Base-by-base conservation (phyloP, 1,140 invertebrate genomes). In the Venturia canescens region DNA sequence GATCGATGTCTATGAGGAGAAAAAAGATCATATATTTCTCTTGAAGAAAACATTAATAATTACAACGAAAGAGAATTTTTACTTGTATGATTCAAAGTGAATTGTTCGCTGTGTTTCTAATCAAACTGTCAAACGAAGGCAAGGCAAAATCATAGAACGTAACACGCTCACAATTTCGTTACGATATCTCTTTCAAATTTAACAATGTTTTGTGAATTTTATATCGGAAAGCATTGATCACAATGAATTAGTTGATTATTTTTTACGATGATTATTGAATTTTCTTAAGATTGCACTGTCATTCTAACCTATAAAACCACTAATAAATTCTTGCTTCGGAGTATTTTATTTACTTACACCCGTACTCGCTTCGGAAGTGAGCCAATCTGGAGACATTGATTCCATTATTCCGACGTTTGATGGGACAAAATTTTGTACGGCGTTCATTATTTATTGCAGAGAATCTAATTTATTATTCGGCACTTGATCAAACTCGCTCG, bases 1-100 rank as follows among this genome's bases (percentile, higher is more conserved):
- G 84, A 99, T 98, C 9, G 99, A 96, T 5, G 97, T 97, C 95
- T 96, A 83, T 72, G 93, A 93, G 82, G 83, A 84, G 83, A 86
- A 57, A 70, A 50, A 81, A 18, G 2, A 57, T n/a, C 21, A 3
- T n/a, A 57, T n/a, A 18, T 57, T 57, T 5, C 21, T 57, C 7
- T 79, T 34, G 50, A 69, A 74, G 48, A 44, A 34, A 72, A 70
- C 34, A 70, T 21, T 60, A 83, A 60, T 66, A 63, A 82, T 18
- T n/a, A 13, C 0, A n/a, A 57, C 0, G 9, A 57, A 21, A 57
- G 21, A 57, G 0, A n/a, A 57, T n/a, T 57, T 53, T 11, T 11
- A 3, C n/a, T 3, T 29, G 7, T 7, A 50, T n/a, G 71, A 13
- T 53, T 23, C 4, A 72, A 27, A 31, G 77, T 1, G 31, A 78